Evolutionary conservation across 2,888 invertebrate species (phyloP), one percentile per base, ranked within the genome.

Genomic region (Syrphus vitripennis): DNA sequence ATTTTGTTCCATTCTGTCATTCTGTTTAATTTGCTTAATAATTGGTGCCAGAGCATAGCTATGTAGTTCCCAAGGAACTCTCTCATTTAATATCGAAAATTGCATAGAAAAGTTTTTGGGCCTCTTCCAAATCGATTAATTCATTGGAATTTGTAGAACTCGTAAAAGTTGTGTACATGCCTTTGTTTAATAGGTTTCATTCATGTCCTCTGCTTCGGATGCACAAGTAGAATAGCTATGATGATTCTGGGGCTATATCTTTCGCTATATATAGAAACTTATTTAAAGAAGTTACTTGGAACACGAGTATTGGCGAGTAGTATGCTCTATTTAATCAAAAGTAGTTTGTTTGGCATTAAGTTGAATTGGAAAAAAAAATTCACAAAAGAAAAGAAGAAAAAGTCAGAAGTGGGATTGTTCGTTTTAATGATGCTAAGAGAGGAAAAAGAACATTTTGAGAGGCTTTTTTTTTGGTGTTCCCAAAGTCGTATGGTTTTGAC

Each of bases 101-200:
- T 4, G n/a, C 21, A 57, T 29, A 55, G 24, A 77, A 87, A 75
- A 80, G 19, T 80, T 88, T 80, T 80, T 87, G 83, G 78, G 75
- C 26, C 34, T 65, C 61, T 80, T 87, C 87, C 84, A 87, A 87
- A 82, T 87, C 82, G 84, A 88, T 86, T 83, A n/a, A n/a, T 75
- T n/a, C 50, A 31, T 67, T 24, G 37, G 57, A 86, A 79, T 57
- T 59, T 67, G 45, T 83, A 37, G n/a, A 53, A 34, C 61, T 69
- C 37, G 0, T 3, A 42, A 21, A 55, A 53, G 31, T 42, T 69
- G 61, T 77, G 10, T 57, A 24, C 21, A 12, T 19, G 24, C 29
- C 29, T n/a, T n/a, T 74, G 67, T 69, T 83, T 78, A 78, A 78
- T 61, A 74, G 67, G 67, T 69, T 61, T 45, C 40, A 75, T 83